phyloP scores from a whole-genome alignment of 2,888 invertebrate species.

The Tetranychus piercei region DNA sequence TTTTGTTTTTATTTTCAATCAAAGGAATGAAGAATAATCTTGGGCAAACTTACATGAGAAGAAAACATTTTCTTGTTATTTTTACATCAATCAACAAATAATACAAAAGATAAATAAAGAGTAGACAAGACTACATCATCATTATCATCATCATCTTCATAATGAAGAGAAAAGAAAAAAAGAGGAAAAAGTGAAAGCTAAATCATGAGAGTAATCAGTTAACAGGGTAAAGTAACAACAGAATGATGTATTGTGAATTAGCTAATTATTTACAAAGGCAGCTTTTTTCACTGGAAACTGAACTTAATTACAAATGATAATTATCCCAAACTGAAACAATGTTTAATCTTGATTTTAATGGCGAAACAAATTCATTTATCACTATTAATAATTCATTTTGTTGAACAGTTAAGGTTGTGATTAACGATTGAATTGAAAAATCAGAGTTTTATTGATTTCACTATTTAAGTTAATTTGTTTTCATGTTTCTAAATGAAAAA shows the following conservation, averaged over 20 bases:
- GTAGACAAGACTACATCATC: neutral
- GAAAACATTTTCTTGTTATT: neutral
- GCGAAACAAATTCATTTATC: too few species aligned
- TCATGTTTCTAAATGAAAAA: too few species aligned
- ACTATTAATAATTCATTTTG: too few species aligned
- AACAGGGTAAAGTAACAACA: neutral
- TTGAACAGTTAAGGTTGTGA: too few species aligned
- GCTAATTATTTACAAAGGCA: too few species aligned
- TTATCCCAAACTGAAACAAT: neutral
- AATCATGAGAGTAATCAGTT: neutral
- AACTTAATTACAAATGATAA: neutral
- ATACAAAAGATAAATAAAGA: neutral
- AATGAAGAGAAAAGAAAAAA: neutral
- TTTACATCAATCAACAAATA: neutral
- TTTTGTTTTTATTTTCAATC: neutral
- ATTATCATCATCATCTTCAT: too few species aligned
- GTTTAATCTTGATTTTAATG: neutral
- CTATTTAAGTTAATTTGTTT: too few species aligned
- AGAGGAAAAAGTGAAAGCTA: neutral
- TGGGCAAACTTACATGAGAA: neutral
- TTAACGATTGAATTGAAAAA: too few species aligned
- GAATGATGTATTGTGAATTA: neutral
- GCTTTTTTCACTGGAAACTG: neutral
- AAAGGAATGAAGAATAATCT: neutral
- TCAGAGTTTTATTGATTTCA: too few species aligned